Percentiles rank a stretch among this genome's conserved stretches.
Evolutionary conservation across 1,140 invertebrate genomes (phyloP).

Genomic region (Eurytemora carolleeae): DNA sequence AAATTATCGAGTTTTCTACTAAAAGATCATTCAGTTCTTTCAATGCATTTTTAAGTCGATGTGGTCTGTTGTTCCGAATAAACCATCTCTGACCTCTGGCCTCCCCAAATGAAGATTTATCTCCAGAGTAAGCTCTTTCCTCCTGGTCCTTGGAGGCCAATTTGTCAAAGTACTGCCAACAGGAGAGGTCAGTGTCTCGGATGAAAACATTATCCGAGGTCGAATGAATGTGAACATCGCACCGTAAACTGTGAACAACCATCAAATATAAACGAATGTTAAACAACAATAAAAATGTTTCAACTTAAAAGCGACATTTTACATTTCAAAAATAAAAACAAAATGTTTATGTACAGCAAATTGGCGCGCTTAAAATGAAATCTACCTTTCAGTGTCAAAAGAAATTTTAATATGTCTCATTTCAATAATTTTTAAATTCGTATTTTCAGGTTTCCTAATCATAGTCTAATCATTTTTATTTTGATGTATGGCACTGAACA

Average conservation of each 20-base stretch:
- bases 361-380: no score
- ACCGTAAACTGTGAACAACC: neutral
- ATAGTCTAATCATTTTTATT: no score
- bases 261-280: no score
- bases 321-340: no score
- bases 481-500: no score
- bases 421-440: no score
- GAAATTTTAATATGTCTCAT: no score
- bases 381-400: no score
- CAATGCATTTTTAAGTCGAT: neutral
- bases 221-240: neutral
- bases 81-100: neutral
- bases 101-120: neutral
- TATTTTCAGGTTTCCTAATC: no score
- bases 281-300: no score
- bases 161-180: neutral
- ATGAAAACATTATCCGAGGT: neutral
- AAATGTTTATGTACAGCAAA: no score
- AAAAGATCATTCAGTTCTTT: neutral
- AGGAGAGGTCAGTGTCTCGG: neutral
- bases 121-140: neutral
- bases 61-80: neutral
- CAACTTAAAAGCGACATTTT: no score
- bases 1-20: neutral
- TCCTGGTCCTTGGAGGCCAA: neutral